phyloP scores from a whole-genome alignment of 2,113 vertebrate genomes.

The Mastomys coucha region DNA sequence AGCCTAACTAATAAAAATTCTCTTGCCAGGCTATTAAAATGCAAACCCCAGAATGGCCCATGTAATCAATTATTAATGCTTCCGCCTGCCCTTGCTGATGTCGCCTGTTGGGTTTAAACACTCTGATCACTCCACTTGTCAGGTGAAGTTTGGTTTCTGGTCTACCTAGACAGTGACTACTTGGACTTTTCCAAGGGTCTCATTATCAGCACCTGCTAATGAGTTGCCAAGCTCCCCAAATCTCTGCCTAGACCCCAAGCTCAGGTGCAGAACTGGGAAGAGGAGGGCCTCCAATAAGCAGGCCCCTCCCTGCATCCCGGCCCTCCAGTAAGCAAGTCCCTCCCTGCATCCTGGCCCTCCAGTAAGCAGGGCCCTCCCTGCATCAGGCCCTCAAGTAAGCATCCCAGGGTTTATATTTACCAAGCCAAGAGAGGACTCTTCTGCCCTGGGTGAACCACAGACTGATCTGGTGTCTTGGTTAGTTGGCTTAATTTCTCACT shows the following conservation, averaged over 20 bases:
- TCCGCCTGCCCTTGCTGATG: slow-evolving; percentile 82
- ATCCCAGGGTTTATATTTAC: slow-evolving; percentile 71
- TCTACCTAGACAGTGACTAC: slow-evolving; percentile 82
- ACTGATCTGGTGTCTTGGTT: slow-evolving; percentile 65
- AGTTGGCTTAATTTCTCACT: slow-evolving; percentile 82
- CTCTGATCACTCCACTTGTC: slow-evolving; percentile 86
- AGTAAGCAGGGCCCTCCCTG: too few species aligned
- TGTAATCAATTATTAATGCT: slow-evolving; percentile 86
- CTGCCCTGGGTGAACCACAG: slow-evolving; percentile 79
- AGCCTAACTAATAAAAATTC: slow-evolving; percentile 80
- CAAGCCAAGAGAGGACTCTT: slow-evolving; percentile 35
- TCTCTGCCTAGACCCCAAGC: slow-evolving; percentile 49
- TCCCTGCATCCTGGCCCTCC: too few species aligned
- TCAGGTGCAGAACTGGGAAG: slow-evolving; percentile 48
- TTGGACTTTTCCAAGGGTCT: slow-evolving; percentile 79
- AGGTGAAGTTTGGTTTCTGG: slow-evolving; percentile 83
- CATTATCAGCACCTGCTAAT: slow-evolving; percentile 76
- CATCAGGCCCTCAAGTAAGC: too few species aligned
- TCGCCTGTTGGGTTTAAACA: slow-evolving; percentile 84
- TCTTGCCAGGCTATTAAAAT: slow-evolving; percentile 83
- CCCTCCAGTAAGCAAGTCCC: too few species aligned
- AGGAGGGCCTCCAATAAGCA: slow-evolving; percentile 58
- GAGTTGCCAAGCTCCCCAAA: slow-evolving; percentile 79
- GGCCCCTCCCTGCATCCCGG: slow-evolving; percentile 75
- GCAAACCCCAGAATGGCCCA: slow-evolving; percentile 81